A percentile compares a stretch with the other conserved stretches of the same genome.
phyloP scores from a whole-genome alignment of 2,797 vertebrate species.

The Anguilla pacifica region DNA sequence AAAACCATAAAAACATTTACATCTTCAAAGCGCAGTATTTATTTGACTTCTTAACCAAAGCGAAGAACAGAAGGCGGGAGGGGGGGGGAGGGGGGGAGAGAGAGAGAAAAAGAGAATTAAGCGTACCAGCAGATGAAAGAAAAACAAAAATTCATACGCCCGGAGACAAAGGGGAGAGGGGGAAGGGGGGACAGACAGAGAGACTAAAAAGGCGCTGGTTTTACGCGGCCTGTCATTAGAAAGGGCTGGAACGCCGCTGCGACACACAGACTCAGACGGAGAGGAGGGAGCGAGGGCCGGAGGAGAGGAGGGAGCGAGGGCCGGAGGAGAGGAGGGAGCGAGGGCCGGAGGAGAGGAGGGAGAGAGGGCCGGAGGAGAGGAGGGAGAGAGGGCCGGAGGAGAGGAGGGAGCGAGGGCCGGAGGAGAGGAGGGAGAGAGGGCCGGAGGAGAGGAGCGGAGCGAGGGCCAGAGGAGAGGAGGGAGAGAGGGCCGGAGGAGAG shows the following conservation, averaged over 20 bases:
- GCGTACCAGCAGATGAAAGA: constrained; percentile 51
- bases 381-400: too few species aligned
- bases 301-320: constrained; percentile 34
- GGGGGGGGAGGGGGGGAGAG: not conserved
- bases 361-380: too few species aligned
- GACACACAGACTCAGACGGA: constrained; percentile 40
- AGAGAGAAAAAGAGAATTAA: not conserved
- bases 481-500: constrained; percentile 53
- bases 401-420: too few species aligned
- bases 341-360: too few species aligned
- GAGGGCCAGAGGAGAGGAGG: not conserved
- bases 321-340: not conserved
- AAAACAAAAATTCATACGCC: constrained; percentile 42
- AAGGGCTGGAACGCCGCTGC: constrained; percentile 43
- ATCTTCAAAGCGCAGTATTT: constrained; percentile 65
- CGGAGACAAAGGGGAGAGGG: constrained; percentile 49
- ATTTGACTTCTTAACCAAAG: constrained; percentile 58
- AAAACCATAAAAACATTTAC: constrained; percentile 64
- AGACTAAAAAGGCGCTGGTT: constrained; percentile 15
- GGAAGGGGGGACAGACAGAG: constrained; percentile 36
- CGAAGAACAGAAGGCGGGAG: constrained; percentile 2
- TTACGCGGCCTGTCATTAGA: constrained; percentile 29
- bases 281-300: constrained; percentile 38
- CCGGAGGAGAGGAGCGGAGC: constrained; percentile 24
- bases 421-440: constrained; percentile 12